Conservation (phyloP, 2,113 vertebrate genomes). For the Panurus biarmicus region DNA sequence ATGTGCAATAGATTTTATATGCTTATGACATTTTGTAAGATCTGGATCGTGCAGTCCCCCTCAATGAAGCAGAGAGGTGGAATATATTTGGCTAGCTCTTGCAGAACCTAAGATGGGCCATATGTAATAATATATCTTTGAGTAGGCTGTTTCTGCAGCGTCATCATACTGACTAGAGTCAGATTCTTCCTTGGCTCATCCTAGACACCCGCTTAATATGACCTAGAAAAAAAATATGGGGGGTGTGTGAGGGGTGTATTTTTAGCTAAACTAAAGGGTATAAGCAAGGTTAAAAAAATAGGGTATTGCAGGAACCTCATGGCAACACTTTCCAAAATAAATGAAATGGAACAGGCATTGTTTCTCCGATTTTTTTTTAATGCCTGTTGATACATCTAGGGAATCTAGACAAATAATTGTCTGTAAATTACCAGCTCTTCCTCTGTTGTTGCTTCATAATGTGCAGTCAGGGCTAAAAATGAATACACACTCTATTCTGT, state of each 20-base stretch:
- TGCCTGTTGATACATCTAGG: neutral
- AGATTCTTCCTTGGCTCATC: slow-evolving; percentile 74
- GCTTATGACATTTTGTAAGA: neutral
- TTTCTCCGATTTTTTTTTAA: neutral
- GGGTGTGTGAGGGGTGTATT: slow-evolving; percentile 63
- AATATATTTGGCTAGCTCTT: slow-evolving; percentile 62
- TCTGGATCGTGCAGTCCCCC: slow-evolving; percentile 5
- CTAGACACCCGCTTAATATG: slow-evolving; percentile 63
- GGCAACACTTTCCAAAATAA: slow-evolving; percentile 10
- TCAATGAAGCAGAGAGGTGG: slow-evolving; percentile 47
- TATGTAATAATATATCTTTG: slow-evolving; percentile 73
- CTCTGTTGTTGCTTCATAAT: neutral
- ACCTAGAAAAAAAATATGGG: slow-evolving; percentile 72
- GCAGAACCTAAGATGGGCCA: slow-evolving; percentile 51
- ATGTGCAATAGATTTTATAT: neutral
- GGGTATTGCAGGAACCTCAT: slow-evolving; percentile 21
- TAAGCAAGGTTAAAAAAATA: slow-evolving; percentile 53
- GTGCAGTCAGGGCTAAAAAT: neutral
- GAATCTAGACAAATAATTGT: neutral
- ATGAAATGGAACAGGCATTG: neutral
- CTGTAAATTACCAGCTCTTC: neutral
- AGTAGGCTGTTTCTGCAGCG: slow-evolving; percentile 69
- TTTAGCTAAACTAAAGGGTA: slow-evolving; percentile 72
- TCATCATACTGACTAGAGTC: slow-evolving; percentile 76
- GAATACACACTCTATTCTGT: neutral